Conservation (phyloP, 2,797 vertebrate species). For the Craterocephalus amniculus region DNA sequence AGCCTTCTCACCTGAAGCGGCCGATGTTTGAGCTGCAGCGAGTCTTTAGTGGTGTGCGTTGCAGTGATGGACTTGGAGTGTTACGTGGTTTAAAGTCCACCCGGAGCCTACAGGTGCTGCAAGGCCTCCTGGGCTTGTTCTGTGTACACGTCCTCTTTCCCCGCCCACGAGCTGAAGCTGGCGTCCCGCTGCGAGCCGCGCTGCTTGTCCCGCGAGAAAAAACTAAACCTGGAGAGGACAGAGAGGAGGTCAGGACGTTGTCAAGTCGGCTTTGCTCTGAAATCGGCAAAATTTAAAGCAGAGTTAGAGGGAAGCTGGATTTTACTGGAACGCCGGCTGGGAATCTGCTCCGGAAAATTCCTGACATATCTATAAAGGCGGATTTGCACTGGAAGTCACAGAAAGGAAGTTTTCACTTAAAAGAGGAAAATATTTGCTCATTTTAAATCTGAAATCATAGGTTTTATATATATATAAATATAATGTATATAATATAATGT, state of each 20-base stretch:
- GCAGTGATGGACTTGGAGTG: constrained; percentile 32
- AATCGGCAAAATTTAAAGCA: constrained; percentile 27
- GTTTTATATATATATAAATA: too few relatives aligned
- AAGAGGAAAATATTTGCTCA: too few relatives aligned
- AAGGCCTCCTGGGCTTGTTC: constrained; percentile 96
- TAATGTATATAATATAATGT: too few relatives aligned
- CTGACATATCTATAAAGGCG: too few relatives aligned
- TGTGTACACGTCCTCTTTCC: constrained; percentile 88
- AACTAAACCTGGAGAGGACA: constrained; percentile 90
- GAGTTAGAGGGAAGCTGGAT: constrained; percentile 4
- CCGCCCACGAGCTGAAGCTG: constrained; percentile 86
- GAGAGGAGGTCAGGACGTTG: background rate
- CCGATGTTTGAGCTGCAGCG: constrained; percentile 20
- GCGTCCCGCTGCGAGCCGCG: constrained; percentile 82
- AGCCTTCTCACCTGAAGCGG: constrained; percentile 26
- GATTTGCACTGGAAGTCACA: too few relatives aligned
- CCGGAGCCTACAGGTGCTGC: constrained; percentile 89
- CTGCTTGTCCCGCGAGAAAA: constrained; percentile 96
- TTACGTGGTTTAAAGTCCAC: constrained; percentile 20
- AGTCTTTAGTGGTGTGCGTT: constrained; percentile 31
- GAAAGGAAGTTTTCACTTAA: too few relatives aligned
- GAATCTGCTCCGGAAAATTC: too few relatives aligned
- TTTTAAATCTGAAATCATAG: too few relatives aligned
- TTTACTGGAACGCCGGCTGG: too few relatives aligned
- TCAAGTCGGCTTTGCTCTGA: background rate